Evolutionary conservation across 2,113 vertebrate species (phyloP), one percentile per base, ranked within the genome.

Genomic region (Arenaria interpres): DNA sequence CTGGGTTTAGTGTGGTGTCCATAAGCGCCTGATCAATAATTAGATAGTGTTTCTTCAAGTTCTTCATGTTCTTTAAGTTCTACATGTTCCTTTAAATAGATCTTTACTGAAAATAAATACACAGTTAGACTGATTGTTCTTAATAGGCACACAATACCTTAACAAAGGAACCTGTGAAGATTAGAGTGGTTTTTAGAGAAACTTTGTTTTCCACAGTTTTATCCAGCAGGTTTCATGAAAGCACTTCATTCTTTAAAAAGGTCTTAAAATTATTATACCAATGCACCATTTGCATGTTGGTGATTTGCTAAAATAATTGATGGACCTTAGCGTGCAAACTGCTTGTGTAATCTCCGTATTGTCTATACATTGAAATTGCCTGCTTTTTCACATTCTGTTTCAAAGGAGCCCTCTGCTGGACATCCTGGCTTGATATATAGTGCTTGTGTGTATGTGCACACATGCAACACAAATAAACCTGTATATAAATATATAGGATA

Each of bases 341-440:
- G 53, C 56, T 96, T 93, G 88, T 91, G 46, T 95, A 89, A 96
- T 93, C 76, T 83, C 88, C 0, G 41, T 92, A 74, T 98, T 97
- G 95, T 83, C 97, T 98, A 92, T 90, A 81, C 59, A 41, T 96
- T 95, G 94, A 96, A 93, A 76, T 81, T 85, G n/a, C 78, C 33
- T 96, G 85, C 63, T 95, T 97, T 96, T 97, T 94, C 92, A 86
- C 80, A 93, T 97, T 96, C 97, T 97, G 97, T 98, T 98, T 98
- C 98, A 98, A 97, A 98, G 98, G 98, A 98, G 98, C 98, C 98
- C 98, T 98, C 98, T 98, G 98, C 98, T 98, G 98, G 98, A 97
- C 97, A 95, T 91, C 92, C 89, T 82, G 80, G 33, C 72, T 41
- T 97, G 94, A 91, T 90, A 51, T 89, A 24, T 22, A 60, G 68